A percentile compares a stretch with the other conserved stretches of the same genome.
Conservation (phyloP, 2,888 invertebrate species). For the Cacoxenus indagator region DNA sequence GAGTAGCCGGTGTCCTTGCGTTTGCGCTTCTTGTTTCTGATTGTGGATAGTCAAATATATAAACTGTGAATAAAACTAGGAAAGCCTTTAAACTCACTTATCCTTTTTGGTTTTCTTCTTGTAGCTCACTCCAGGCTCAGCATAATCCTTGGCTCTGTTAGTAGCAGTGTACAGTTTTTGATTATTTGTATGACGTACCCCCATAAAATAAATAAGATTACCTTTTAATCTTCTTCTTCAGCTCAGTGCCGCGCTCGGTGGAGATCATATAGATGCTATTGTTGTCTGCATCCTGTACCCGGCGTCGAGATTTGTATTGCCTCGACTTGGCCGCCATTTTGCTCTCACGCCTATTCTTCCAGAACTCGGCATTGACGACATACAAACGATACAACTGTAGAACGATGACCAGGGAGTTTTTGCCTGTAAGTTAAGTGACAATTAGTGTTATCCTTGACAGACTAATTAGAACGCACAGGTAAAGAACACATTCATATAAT, state of each 20-base stretch:
- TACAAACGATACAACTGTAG: constrained; percentile 88
- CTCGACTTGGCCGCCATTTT: constrained; percentile 56
- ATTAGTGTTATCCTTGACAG: constrained; percentile 51
- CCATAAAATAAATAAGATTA: constrained; percentile 32
- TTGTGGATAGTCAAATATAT: neutral
- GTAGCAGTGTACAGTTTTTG: constrained; percentile 7
- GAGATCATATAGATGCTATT: constrained; percentile 74
- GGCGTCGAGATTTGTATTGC: constrained; percentile 58
- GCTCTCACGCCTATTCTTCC: constrained; percentile 68
- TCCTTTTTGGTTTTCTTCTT: constrained; percentile 62
- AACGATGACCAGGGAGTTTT: constrained; percentile 87
- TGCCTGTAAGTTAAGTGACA: constrained; percentile 65
- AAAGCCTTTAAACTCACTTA: constrained; percentile 44
- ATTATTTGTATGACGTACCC: neutral
- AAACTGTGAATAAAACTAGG: neutral
- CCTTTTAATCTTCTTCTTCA: constrained; percentile 65
- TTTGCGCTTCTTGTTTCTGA: constrained; percentile 62
- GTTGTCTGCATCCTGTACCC: constrained; percentile 65
- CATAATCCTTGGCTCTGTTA: constrained; percentile 58
- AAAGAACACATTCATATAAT: constrained; percentile 97
- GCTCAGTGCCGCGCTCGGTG: constrained; percentile 63
- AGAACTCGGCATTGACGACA: constrained; percentile 82
- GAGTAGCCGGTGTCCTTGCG: constrained; percentile 79
- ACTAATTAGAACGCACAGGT: constrained; percentile 83
- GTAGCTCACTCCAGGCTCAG: constrained; percentile 60